Evolutionary conservation across 2,888 invertebrate species (phyloP).

Genomic region (Gisinianus flammeolus): DNA sequence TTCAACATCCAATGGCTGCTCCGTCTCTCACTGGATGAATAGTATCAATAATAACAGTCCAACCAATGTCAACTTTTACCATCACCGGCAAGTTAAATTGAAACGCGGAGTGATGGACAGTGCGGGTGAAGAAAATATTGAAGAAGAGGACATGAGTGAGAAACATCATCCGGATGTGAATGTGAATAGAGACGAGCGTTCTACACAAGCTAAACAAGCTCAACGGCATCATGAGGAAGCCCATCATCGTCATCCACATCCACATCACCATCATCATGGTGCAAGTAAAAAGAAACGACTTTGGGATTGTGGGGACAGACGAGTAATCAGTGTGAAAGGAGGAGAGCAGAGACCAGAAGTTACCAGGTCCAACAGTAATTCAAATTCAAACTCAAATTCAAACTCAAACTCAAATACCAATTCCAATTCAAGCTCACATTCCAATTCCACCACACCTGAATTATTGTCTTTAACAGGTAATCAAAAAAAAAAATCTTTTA

Average conservation of each 20-base stretch:
- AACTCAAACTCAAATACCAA: background rate
- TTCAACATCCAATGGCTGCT: background rate
- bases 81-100: background rate
- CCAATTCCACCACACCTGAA: conserved; percentile 32
- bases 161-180: background rate
- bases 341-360: background rate
- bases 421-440: background rate
- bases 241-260: background rate
- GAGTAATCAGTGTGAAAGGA: conserved; percentile 15
- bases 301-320: conserved; percentile 43
- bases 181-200: no score
- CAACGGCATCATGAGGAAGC: background rate
- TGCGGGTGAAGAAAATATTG: conserved; percentile 15
- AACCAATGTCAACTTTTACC: background rate
- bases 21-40: conserved; percentile 12
- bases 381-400: background rate
- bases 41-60: conserved; percentile 42
- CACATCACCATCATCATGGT: background rate
- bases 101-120: background rate
- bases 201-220: no score
- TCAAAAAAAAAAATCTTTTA: background rate
- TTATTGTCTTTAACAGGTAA: conserved; percentile 37
- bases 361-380: background rate
- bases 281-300: conserved; percentile 34
- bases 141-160: background rate